Evolutionary conservation across 1,140 invertebrate species (phyloP).

Genomic region (Drosophila nigrodunni): DNA sequence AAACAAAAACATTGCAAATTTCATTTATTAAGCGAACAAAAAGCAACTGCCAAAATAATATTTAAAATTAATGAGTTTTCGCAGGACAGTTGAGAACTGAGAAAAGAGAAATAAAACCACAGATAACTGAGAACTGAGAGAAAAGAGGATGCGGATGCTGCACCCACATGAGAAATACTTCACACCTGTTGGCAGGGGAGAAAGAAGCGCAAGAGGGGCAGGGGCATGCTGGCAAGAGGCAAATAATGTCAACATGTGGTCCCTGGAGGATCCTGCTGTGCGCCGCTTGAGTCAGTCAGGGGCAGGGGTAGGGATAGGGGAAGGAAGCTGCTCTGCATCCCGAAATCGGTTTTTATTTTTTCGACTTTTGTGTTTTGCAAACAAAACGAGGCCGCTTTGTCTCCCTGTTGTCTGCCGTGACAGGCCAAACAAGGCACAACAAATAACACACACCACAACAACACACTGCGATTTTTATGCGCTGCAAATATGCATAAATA

Average conservation of each 20-base stretch:
- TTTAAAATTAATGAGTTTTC: constrained; percentile 74
- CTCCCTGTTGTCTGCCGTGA: constrained; percentile 69
- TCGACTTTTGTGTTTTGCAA: constrained; percentile 54
- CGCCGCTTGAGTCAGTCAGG: constrained; percentile 38
- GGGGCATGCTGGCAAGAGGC: constrained; percentile 7
- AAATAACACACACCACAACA: constrained; percentile 39
- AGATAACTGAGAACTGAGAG: background rate
- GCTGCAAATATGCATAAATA: constrained; percentile 60
- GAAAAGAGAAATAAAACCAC: background rate
- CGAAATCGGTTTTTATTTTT: constrained; percentile 25
- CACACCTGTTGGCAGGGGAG: constrained; percentile 64
- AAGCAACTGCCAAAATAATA: constrained; percentile 78
- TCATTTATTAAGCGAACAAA: constrained; percentile 64
- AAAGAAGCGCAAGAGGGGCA: background rate
- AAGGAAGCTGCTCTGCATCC: constrained; percentile 25
- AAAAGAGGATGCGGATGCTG: constrained; percentile 35
- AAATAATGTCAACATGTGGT: constrained; percentile 79
- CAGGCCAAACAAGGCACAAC: constrained; percentile 59
- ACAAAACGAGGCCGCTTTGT: constrained; percentile 81
- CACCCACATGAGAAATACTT: constrained; percentile 69
- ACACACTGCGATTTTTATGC: constrained; percentile 57
- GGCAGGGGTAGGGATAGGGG: too few relatives aligned
- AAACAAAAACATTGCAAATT: constrained; percentile 58
- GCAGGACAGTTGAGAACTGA: constrained; percentile 31
- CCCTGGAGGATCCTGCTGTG: constrained; percentile 61